Conservation (phyloP, 2,797 vertebrate species). For the Glyptemys insculpta region DNA sequence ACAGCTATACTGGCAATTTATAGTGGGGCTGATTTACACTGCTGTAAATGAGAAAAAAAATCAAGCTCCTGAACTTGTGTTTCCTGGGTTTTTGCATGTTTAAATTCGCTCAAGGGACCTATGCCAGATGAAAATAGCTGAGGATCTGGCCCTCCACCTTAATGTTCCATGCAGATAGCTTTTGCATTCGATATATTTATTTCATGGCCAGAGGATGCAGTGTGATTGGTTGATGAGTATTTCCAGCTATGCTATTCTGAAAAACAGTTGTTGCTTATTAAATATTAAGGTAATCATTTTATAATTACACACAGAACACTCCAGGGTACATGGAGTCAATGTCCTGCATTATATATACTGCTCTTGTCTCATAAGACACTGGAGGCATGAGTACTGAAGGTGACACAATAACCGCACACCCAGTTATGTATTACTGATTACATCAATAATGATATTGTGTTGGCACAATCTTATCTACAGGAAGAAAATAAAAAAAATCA, state of each 20-base stretch:
- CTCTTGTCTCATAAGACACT: not conserved
- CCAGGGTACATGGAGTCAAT: not conserved
- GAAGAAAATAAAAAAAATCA: not conserved
- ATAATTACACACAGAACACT: not conserved
- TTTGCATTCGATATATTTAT: fast-evolving
- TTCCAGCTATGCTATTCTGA: not conserved
- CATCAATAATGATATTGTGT: not conserved
- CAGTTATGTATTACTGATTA: not conserved
- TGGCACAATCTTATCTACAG: not conserved
- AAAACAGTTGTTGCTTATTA: conserved; percentile 20
- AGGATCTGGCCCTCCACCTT: not conserved
- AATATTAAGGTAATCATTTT: conserved; percentile 28
- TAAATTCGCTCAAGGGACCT: not conserved
- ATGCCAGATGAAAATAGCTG: not conserved
- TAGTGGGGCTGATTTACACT: not conserved
- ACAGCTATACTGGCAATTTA: not conserved
- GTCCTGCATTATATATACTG: not conserved
- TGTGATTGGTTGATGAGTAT: not conserved
- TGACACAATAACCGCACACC: not conserved
- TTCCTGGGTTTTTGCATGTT: not conserved
- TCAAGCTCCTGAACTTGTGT: not conserved
- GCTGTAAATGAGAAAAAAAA: not conserved
- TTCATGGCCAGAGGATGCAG: not conserved
- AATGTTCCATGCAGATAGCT: not conserved
- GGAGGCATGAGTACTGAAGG: not conserved